Evolutionary conservation across 2,113 vertebrate species (phyloP).

Genomic region (Anas platyrhynchos): DNA sequence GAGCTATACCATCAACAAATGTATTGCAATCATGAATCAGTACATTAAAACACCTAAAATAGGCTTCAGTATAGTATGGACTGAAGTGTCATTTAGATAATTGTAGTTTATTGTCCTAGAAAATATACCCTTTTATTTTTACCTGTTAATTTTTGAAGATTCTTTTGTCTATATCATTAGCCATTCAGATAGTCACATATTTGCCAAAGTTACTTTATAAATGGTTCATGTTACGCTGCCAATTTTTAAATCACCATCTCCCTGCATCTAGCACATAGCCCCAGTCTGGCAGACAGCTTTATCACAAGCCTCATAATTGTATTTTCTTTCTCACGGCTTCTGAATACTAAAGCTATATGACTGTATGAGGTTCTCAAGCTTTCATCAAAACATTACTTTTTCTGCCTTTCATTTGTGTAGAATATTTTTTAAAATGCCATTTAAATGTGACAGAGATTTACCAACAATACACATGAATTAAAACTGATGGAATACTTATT

Average conservation of each 20-base stretch:
- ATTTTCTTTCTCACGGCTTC: not conserved
- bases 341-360: not conserved
- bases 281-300: not conserved
- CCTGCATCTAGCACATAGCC: not conserved
- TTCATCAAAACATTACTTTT: not conserved
- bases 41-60: not conserved
- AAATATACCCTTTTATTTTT: not conserved
- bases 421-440: not conserved
- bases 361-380: not conserved
- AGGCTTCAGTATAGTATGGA: not conserved
- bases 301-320: not conserved
- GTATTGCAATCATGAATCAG: not conserved
- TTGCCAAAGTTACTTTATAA: not conserved
- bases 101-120: not conserved
- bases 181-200: not conserved
- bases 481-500: not conserved
- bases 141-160: not conserved
- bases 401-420: not conserved
- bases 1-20: not conserved
- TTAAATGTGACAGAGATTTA: not conserved
- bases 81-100: not conserved
- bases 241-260: not conserved
- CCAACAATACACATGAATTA: not conserved
- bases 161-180: not conserved
- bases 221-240: not conserved